phyloP scores from a whole-genome alignment of 2,113 vertebrate genomes.

The Pavo muticus region DNA sequence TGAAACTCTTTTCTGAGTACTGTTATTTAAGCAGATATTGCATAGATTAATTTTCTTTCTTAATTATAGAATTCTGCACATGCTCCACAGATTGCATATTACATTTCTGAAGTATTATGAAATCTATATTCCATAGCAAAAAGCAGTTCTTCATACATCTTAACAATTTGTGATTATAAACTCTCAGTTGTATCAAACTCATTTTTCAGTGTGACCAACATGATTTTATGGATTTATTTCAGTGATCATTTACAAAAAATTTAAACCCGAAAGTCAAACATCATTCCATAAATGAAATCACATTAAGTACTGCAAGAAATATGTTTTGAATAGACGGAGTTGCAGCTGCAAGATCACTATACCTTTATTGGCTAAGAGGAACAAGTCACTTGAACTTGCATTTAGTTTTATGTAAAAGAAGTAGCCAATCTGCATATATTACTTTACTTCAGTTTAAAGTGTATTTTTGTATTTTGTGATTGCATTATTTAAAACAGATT shows the following conservation, averaged over 20 bases:
- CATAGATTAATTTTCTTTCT: background rate
- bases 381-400: background rate
- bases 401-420: background rate
- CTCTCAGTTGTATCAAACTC: background rate
- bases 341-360: background rate
- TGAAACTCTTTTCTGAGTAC: background rate
- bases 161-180: background rate
- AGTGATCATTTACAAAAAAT: background rate
- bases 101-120: background rate
- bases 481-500: background rate
- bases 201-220: background rate
- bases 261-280: background rate
- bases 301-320: background rate
- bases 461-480: background rate
- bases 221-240: constrained; percentile 1
- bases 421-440: background rate
- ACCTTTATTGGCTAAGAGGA: background rate
- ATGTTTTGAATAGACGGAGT: background rate
- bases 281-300: background rate
- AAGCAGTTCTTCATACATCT: background rate
- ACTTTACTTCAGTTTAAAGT: background rate
- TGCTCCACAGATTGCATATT: background rate
- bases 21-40: background rate
- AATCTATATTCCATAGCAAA: background rate
- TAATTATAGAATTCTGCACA: background rate